Percentiles rank a stretch among this genome's conserved stretches.
phyloP scores from a whole-genome alignment of 1,140 invertebrate genomes.

The Galleria mellonella region DNA sequence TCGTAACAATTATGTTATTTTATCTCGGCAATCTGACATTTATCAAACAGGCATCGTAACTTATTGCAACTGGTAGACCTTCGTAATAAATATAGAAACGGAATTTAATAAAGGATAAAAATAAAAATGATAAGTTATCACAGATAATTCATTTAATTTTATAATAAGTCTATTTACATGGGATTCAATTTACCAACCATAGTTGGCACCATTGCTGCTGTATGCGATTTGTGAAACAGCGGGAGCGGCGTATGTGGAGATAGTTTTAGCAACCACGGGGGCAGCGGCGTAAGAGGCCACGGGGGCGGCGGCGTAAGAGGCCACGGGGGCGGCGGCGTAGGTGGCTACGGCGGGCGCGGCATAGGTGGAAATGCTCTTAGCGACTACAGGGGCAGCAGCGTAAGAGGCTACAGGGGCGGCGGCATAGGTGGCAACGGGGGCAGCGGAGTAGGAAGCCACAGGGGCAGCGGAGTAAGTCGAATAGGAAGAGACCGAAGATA shows the following conservation, averaged over 20 bases:
- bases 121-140: too few species aligned
- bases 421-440: conserved; percentile 13
- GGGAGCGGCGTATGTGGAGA: conserved; percentile 2
- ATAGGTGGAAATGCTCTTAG: conserved; percentile 1
- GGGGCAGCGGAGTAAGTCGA: conserved; percentile 15
- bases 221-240: conserved; percentile 11
- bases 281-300: conserved; percentile 16
- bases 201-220: conserved; percentile 16
- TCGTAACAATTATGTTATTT: too few species aligned
- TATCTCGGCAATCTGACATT: too few species aligned
- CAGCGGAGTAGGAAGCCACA: too few species aligned
- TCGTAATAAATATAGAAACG: too few species aligned
- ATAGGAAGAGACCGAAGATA: conserved; percentile 15
- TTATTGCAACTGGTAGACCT: too few species aligned
- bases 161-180: neutral
- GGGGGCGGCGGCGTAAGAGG: conserved; percentile 9
- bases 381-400: conserved; percentile 24
- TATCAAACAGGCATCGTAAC: too few species aligned
- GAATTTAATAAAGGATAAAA: too few species aligned
- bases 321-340: neutral
- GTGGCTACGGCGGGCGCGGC: neutral
- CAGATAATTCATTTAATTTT: too few species aligned
- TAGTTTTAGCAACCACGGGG: conserved; percentile 11
- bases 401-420: conserved; percentile 38
- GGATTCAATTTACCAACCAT: conserved; percentile 31